phyloP scores from a whole-genome alignment of 2,113 vertebrate species.

The Rhabdomys dilectus region DNA sequence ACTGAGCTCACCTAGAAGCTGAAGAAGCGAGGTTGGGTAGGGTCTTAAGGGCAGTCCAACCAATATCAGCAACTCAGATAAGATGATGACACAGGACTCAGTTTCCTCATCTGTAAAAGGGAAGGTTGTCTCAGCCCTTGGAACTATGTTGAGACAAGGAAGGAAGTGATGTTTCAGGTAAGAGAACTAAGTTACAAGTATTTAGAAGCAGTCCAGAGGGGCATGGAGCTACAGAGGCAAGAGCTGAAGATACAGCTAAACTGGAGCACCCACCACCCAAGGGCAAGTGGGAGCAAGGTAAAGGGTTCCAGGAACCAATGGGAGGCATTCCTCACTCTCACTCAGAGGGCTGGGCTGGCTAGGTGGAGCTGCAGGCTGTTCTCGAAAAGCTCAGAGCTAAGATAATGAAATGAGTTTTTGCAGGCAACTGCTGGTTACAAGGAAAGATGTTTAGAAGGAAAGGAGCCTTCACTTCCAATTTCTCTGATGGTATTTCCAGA shows the following conservation, averaged over 20 bases:
- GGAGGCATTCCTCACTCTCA: not conserved
- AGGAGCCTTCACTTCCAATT: slow-evolving; percentile 35
- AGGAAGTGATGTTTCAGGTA: not conserved
- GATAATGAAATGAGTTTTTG: slow-evolving; percentile 54
- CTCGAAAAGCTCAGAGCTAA: slow-evolving; percentile 32
- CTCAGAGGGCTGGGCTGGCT: not conserved
- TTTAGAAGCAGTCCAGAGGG: not conserved
- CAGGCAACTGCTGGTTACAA: not conserved
- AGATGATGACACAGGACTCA: not conserved
- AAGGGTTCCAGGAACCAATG: not conserved
- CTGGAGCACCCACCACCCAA: not conserved
- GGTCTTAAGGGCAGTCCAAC: not conserved
- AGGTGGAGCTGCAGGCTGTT: not conserved
- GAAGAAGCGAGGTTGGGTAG: not conserved
- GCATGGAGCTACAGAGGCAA: not conserved
- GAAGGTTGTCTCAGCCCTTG: not conserved
- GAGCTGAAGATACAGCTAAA: not conserved
- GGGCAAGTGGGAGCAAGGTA: not conserved
- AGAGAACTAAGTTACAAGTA: not conserved
- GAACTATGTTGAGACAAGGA: not conserved
- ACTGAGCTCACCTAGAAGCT: not conserved
- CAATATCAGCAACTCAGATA: not conserved
- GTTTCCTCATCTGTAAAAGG: not conserved
- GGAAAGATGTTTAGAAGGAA: slow-evolving; percentile 25
- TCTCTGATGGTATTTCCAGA: slow-evolving; percentile 17